A percentile compares a stretch with the other conserved stretches of the same genome.
phyloP scores from a whole-genome alignment of 2,797 vertebrate genomes.

The Etheostoma perlongum region DNA sequence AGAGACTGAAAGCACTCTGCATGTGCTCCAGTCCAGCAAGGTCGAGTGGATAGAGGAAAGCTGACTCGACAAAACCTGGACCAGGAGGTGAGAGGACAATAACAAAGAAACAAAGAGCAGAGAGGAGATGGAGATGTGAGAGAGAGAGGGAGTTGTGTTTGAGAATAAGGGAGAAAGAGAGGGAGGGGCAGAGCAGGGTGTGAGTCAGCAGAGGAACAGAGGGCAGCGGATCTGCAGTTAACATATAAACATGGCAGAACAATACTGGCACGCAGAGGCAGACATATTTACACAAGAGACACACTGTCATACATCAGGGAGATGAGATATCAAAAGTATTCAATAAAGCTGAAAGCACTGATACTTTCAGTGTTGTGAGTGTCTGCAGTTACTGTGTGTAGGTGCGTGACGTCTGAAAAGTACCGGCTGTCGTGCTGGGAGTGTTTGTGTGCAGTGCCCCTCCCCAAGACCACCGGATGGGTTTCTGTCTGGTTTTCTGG shows the following conservation, averaged over 20 bases:
- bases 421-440: constrained; percentile 74
- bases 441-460: constrained; percentile 79
- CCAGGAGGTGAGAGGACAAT: constrained; percentile 75
- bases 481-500: constrained; percentile 89
- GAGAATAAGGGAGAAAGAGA: constrained; percentile 59
- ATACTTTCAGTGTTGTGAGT: constrained; percentile 9
- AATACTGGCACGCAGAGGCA: constrained; percentile 65
- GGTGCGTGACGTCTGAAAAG: constrained; percentile 5
- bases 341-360: constrained; percentile 3
- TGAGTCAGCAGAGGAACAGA: constrained; percentile 70
- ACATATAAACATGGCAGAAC: constrained; percentile 64
- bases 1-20: constrained; percentile 88
- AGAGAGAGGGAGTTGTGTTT: constrained; percentile 27
- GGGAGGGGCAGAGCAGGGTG: constrained; percentile 73
- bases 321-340: constrained; percentile 12
- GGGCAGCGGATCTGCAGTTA: constrained; percentile 57
- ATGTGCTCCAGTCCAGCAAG: constrained; percentile 93
- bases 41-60: constrained; percentile 93
- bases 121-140: constrained; percentile 65
- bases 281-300: constrained; percentile 58
- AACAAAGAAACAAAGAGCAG: constrained; percentile 72
- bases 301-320: constrained; percentile 24
- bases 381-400: constrained; percentile 31
- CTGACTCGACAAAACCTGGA: constrained; percentile 95
- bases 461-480: constrained; percentile 97